Conservation (phyloP, 2,797 vertebrate genomes). For the Anguilla anguilla region DNA sequence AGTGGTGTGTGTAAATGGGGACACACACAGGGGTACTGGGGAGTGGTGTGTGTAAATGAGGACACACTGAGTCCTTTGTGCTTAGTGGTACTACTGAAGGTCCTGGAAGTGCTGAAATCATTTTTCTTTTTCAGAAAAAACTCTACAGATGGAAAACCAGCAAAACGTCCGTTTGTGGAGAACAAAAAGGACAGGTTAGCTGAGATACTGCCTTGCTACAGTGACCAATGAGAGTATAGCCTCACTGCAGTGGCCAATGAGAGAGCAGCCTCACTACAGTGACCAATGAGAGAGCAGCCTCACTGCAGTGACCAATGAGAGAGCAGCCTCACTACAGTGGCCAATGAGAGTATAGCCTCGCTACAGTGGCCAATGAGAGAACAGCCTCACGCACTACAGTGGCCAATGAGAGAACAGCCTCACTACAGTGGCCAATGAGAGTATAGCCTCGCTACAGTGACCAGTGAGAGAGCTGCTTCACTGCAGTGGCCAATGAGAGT, state of each 20-base stretch:
- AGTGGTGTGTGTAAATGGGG: no score
- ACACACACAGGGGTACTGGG: no score
- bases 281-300: background rate
- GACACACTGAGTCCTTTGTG: no score
- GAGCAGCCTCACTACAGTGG: background rate
- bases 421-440: background rate
- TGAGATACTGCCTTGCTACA: background rate
- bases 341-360: background rate
- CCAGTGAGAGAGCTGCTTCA: background rate
- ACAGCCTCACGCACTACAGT: background rate
- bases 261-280: background rate
- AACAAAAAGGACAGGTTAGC: slow-evolving; percentile 74
- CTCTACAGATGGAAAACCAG: slow-evolving; percentile 63
- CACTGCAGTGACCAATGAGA: background rate
- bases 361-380: background rate
- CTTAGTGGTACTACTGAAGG: slow-evolving; percentile 1
- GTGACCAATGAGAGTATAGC: background rate
- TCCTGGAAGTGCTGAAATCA: slow-evolving; percentile 26
- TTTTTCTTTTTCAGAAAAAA: slow-evolving; percentile 71
- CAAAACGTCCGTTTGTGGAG: slow-evolving; percentile 65
- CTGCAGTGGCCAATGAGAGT: background rate
- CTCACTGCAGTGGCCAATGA: background rate
- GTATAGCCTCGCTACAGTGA: background rate
- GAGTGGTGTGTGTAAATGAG: no score
- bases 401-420: background rate